Base-by-base conservation (phyloP, 2,797 vertebrate genomes). In the Linurgus olivaceus region DNA sequence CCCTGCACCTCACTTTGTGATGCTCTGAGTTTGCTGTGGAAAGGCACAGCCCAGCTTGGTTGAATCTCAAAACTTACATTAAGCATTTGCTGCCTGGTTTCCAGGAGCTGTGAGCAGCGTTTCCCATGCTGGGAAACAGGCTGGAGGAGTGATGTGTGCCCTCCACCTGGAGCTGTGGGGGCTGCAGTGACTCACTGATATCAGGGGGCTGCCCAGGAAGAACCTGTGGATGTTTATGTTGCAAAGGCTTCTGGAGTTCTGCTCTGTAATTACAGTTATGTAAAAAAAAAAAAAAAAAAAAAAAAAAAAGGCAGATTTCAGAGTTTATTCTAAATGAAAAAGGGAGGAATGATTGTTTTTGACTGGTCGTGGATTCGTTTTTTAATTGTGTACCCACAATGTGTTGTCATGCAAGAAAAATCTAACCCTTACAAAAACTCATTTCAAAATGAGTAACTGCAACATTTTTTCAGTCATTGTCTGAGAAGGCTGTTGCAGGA, bases 381-480 rank as follows among this genome's bases (percentile, higher is more conserved):
- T 92, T 75, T 70, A 62, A 62, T 71, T 62, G 29, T 86, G 67
- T 80, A 29, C 45, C 78, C 52, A 71, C 62, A 52, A 52, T 26
- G 48, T 61, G 54, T 63, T 54, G 63, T 52, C 73, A 86, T 33
- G 50, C 54, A 51, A 77, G 84, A 89, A 75, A 63, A 20, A 74
- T 57, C 65, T 67, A 57, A 86, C 42, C 31, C 62, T 35, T n/a
- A 42, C 29, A 75, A 80, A 86, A 92, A 71, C 25, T 86, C 14
- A 44, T 88, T 95, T 91, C 72, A 80, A 57, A 90, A 88, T 58
- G 26, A 95, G 12, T 59, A 93, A 67, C 65, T 42, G 58, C 67
- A 81, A 31, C 28, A 37, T 58, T 68, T 83, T 90, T 93, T 86
- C 86, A 80, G 68, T 42, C 62, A 66, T n/a, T 84, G 77, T 78